Percentiles rank a stretch among this genome's conserved stretches.
These are phyloP conservation scores for Cartodere bifasciata DNA, from an alignment of 2,888 invertebrate species.

Conservation along the genomic window DNA sequence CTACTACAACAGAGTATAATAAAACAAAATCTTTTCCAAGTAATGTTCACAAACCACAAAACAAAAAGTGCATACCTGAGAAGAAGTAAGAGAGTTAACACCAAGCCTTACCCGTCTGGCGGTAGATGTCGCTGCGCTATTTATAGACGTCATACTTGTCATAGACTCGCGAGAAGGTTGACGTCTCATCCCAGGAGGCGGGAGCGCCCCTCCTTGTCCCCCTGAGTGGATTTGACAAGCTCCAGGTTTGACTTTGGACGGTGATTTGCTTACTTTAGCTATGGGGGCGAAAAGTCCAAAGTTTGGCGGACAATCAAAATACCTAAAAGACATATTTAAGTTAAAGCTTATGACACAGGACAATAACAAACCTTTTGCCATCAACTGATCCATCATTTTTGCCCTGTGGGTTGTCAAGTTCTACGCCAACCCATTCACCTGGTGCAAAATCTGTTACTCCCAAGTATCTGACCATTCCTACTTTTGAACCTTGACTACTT, in stretches of 20 bases:
- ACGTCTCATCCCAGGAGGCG: conserved; percentile 46
- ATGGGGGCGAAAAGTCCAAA: conserved; percentile 90
- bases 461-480: conserved; percentile 73
- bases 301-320: conserved; percentile 84
- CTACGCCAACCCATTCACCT: conserved; percentile 93
- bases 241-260: conserved; percentile 55
- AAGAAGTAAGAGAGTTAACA: conserved; percentile 50
- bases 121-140: conserved; percentile 36
- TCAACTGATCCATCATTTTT: conserved; percentile 94
- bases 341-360: neutral
- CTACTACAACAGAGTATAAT: no score
- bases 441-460: conserved; percentile 83
- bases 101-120: conserved; percentile 67
- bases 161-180: conserved; percentile 79
- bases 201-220: conserved; percentile 20
- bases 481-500: conserved; percentile 76
- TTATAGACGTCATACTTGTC: conserved; percentile 40
- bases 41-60: neutral
- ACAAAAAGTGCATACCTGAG: no score
- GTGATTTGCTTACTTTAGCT: conserved; percentile 79
- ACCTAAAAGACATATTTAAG: conserved; percentile 42
- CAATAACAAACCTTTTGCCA: conserved; percentile 70
- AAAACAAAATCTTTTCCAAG: neutral
- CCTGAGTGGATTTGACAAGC: conserved; percentile 50
- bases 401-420: conserved; percentile 84